Conservation (phyloP, 2,797 vertebrate genomes). For the Falco novaeseelandiae region DNA sequence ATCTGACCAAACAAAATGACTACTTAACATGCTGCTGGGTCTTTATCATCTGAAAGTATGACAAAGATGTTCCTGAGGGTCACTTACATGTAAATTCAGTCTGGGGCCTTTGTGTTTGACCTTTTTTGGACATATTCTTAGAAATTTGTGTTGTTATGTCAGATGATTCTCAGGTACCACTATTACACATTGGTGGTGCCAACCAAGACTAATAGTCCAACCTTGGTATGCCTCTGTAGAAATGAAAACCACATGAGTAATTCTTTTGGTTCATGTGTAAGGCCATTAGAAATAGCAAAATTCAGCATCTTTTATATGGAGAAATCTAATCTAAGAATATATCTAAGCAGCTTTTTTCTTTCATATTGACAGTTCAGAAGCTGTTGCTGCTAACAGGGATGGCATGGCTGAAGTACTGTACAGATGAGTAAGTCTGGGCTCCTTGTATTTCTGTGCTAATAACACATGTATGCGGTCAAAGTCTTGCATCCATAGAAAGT, state of each 20-base stretch:
- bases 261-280: background rate
- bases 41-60: background rate
- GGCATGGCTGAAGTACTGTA: no score
- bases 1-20: background rate
- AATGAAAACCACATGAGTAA: background rate
- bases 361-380: background rate
- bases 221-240: background rate
- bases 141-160: background rate
- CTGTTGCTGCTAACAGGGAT: background rate
- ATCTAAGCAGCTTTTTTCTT: background rate
- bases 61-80: background rate
- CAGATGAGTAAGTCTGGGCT: fast-evolving
- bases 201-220: background rate
- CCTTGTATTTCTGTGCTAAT: background rate
- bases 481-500: background rate
- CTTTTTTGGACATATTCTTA: background rate
- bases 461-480: background rate
- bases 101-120: background rate
- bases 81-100: background rate
- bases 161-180: background rate
- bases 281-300: background rate
- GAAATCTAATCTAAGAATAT: background rate
- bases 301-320: background rate
- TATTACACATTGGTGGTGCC: background rate
- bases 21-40: background rate